Evolutionary conservation across 2,797 vertebrate genomes (phyloP).

Genomic region (Pseudochirops cupreus): DNA sequence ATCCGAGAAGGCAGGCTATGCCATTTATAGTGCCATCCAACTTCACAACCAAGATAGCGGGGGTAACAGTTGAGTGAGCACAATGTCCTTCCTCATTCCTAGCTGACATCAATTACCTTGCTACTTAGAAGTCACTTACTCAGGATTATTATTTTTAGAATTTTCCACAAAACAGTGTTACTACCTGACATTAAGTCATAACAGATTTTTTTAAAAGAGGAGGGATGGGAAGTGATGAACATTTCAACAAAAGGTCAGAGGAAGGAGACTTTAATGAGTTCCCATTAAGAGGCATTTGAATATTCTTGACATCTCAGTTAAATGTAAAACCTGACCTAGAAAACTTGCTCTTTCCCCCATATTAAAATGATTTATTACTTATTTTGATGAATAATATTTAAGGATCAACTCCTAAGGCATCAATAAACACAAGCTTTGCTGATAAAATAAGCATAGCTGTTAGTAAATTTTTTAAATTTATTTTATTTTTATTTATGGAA

Average conservation of each 20-base stretch:
- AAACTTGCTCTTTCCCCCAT: background rate
- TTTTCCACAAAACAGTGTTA: conserved; percentile 69
- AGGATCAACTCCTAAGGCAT: background rate
- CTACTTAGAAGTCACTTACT: conserved; percentile 59
- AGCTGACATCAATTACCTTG: conserved; percentile 44
- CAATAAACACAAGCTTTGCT: background rate
- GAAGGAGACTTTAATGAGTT: conserved; percentile 39
- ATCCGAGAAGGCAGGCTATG: conserved; percentile 43
- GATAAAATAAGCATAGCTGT: background rate
- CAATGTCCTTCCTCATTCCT: conserved; percentile 47
- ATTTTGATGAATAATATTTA: background rate
- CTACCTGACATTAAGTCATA: conserved; percentile 51
- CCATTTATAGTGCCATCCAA: background rate
- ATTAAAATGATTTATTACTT: background rate
- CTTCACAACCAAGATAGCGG: conserved; percentile 30
- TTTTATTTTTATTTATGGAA: background rate
- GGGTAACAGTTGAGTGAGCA: conserved; percentile 27
- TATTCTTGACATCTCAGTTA: background rate
- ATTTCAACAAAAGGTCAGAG: conserved; percentile 28
- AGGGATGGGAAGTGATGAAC: conserved; percentile 40
- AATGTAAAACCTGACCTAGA: background rate
- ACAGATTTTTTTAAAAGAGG: conserved; percentile 24
- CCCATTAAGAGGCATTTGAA: background rate
- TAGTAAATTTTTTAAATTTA: background rate
- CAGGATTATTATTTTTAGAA: conserved; percentile 72